Conservation (phyloP, 2,888 invertebrate species). For the Drosophila picticornis region DNA sequence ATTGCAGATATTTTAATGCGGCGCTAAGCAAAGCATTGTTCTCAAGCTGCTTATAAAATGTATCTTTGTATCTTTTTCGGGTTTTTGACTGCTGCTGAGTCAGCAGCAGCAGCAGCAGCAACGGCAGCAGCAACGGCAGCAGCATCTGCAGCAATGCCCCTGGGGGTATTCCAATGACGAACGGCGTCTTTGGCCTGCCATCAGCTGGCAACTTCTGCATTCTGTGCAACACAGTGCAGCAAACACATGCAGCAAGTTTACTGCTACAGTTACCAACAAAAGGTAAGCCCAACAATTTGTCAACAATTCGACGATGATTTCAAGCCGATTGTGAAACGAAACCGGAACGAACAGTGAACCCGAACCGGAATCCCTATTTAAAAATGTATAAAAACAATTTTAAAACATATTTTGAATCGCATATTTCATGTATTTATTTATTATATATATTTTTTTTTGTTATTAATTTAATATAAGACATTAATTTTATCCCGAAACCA, state of each 20-base stretch:
- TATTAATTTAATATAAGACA: not conserved
- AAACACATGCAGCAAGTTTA: not conserved
- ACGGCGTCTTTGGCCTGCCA: conserved; percentile 5
- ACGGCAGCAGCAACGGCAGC: not conserved
- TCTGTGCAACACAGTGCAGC: not conserved
- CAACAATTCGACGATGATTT: not conserved
- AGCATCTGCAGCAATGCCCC: conserved; percentile 8
- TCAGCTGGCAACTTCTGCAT: conserved; percentile 1
- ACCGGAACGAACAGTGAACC: not conserved
- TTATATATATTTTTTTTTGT: not conserved
- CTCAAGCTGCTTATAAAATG: conserved; percentile 58
- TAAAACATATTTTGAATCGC: not conserved
- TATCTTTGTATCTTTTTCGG: conserved; percentile 35
- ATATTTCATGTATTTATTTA: not conserved
- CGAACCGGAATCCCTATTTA: not conserved
- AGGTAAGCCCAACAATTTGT: not conserved
- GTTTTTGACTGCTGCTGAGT: conserved; percentile 26
- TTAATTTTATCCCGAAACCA: too few relatives aligned
- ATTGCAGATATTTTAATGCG: conserved; percentile 83
- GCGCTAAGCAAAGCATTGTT: conserved; percentile 75
- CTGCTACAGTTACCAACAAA: not conserved
- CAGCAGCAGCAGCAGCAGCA: conserved; percentile 32
- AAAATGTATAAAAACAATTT: not conserved
- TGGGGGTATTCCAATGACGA: conserved; percentile 9
- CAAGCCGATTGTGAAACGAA: not conserved